Evolutionary conservation across 2,797 vertebrate species (phyloP).

Genomic region (Limosa lapponica): DNA sequence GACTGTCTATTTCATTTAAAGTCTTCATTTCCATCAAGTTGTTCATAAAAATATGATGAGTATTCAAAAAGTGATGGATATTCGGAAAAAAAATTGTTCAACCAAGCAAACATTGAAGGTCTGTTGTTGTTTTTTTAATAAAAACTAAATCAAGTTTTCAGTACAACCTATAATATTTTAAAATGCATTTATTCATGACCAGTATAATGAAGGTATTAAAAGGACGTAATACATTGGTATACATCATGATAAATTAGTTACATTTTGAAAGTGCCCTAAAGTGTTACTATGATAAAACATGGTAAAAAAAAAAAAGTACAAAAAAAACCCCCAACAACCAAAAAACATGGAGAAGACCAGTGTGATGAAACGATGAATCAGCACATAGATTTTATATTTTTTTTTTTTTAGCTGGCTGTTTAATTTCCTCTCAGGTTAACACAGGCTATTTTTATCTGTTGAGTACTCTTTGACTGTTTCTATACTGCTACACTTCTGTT

Average conservation of each 20-base stretch:
- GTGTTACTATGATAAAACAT: not conserved
- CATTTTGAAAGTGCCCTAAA: not conserved
- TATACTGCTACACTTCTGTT: not conserved
- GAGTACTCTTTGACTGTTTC: not conserved
- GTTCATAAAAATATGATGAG: not conserved
- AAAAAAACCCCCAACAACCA: not conserved
- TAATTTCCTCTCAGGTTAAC: not conserved
- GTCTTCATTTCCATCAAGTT: not conserved
- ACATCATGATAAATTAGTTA: not conserved
- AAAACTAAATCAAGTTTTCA: not conserved
- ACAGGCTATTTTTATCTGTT: fast-evolving
- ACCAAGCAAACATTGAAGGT: not conserved
- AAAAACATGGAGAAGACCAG: not conserved
- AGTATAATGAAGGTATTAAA: not conserved
- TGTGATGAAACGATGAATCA: not conserved
- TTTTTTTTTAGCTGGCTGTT: not conserved
- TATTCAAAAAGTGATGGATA: not conserved
- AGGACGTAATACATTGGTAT: not conserved
- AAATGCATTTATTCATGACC: not conserved
- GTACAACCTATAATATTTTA: not conserved
- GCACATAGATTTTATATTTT: not conserved
- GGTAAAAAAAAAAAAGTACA: not conserved
- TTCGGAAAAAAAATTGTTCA: not conserved
- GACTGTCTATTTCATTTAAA: not conserved
- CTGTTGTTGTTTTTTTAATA: not conserved